phyloP scores from a whole-genome alignment of 2,888 invertebrate genomes.

The Mactromeris polynyma region DNA sequence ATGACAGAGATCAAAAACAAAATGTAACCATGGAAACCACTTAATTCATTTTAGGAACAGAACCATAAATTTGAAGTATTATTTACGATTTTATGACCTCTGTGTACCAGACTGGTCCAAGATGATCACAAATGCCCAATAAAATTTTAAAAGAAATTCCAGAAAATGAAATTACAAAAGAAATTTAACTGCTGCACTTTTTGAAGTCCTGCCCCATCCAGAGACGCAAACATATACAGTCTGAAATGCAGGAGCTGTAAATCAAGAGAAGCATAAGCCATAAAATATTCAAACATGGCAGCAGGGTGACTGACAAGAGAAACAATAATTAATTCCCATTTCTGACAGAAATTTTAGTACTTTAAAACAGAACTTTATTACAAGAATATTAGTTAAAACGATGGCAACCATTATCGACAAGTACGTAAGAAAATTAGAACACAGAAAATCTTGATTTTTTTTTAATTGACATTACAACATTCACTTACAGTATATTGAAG shows the following conservation, averaged over 20 bases:
- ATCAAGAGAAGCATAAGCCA: not conserved
- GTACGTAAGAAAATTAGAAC: not conserved
- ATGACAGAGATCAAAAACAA: not conserved
- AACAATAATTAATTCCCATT: not conserved
- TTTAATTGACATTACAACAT: too few relatives aligned
- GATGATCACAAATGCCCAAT: not conserved
- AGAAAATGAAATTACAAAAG: not conserved
- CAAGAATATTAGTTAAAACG: not conserved
- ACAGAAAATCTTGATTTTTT: not conserved
- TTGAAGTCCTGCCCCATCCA: not conserved
- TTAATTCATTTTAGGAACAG: not conserved
- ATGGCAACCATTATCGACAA: not conserved
- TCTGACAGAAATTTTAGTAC: not conserved
- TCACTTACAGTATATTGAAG: too few relatives aligned
- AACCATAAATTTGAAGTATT: not conserved
- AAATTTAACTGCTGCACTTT: not conserved
- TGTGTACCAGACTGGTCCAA: not conserved
- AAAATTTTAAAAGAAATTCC: not conserved
- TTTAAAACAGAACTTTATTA: not conserved
- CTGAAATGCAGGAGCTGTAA: not conserved
- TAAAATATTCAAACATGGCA: conserved; percentile 4
- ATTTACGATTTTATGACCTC: not conserved
- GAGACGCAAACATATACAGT: not conserved
- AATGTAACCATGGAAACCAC: not conserved
- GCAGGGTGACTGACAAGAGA: not conserved